Evolutionary conservation across 2,797 vertebrate species (phyloP), one percentile per base, ranked within the genome.

Genomic region (Chloroceryle amazona): DNA sequence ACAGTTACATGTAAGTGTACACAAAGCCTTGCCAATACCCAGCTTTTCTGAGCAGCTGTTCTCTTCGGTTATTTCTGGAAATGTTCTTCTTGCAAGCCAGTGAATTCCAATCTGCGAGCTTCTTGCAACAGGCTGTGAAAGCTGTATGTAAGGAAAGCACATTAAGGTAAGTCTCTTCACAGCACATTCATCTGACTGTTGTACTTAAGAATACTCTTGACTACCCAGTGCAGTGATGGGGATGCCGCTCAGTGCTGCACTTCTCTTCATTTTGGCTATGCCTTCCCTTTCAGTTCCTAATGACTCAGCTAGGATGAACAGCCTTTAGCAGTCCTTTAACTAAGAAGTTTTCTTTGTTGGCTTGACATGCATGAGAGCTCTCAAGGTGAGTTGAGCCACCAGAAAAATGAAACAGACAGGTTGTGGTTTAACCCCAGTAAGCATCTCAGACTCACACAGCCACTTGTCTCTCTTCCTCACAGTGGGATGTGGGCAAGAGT

Each of bases 41-140:
- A 97, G 72, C 51, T 97, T 97, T 71, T 86, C 78, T 60, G 97
- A 21, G 96, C 91, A 22, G 95, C 65, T 28, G 81, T n/a, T 61
- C 92, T 97, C 93, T 84, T 91, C 84, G 97, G 52, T 20, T 81
- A 51, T 12, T 93, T 86, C 89, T 85, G 83, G 86, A 96, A 91
- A 21, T 65, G 81, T 62, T 94, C 86, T 81, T 98, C 86, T 81
- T 98, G 95, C 86, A 98, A 21, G 41, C 84, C 61, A 22, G 5
- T 62, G 22, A 97, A 39, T 70, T 97, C 93, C 17, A 35, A 14
- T 49, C 28, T 16, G 8, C 96, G 96, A 86, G 73, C 39, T 44
- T 61, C 39, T 44, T 61, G 63, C 55, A 97, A 88, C 18, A 94
- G 85, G 87, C 97, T 98, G 88, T 60, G 73, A 41, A 87, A 63